Base-by-base conservation (phyloP, 2,797 vertebrate species). In the Leptodactylus fallax region DNA sequence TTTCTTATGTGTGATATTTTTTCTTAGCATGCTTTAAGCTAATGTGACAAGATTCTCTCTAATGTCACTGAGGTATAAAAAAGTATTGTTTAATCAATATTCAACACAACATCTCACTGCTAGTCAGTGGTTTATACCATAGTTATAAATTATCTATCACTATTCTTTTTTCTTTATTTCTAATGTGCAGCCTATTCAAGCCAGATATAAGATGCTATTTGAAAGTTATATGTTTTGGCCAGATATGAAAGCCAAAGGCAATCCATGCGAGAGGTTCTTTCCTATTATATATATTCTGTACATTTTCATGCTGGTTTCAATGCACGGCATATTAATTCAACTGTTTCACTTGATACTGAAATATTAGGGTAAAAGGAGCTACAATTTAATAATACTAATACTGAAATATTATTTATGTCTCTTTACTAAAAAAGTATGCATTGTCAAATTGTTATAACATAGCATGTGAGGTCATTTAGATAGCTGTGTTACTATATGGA, bases 51-150 rank as follows among this genome's bases (percentile, higher is more conserved):
- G 3, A 69, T 84, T 79, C 65, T 86, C 2, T 88, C 65, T 81
- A 72, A 76, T 88, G 79, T 55, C 79, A 86, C 71, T 58, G 79
- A 53, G 25, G 84, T 49, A 56, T 86, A 71, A 83, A 79, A 87
- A 89, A 79, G 72, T 81, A 87, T 79, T 78, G 79, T 63, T 25
- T 89, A 83, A 88, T 83, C 60, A 87, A 1, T 81, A 82, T 86
- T 90, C 17, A 47, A 60, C 14, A 53, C 36, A 1, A 12, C 85
- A 88, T 85, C 0, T 87, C 87, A 79, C 79, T 85, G 61, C 45
- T 87, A 83, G 9, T 88, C 80, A 88, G 1, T 49, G 1, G 67
- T 58, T 81, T 85, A 77, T 56, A 12, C 76, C 69, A 0, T 19
- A 89, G 25, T 21, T 74, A 90, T 72, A 92, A 78, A 89, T 88